Evolutionary conservation across 2,888 invertebrate species (phyloP).

Genomic region (Hemistola chrysoprasaria): DNA sequence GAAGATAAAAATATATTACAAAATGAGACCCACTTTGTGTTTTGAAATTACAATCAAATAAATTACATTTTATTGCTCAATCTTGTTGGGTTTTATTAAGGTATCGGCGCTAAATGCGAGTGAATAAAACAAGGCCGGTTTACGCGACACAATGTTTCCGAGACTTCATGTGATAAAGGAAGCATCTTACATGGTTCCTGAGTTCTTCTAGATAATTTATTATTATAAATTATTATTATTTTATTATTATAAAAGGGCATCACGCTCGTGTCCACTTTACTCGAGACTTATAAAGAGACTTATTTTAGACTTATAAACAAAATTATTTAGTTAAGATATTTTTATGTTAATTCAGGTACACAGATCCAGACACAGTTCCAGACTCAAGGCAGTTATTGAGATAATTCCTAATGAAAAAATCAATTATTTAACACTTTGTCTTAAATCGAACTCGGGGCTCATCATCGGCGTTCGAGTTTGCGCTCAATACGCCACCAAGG

Average conservation of each 20-base stretch:
- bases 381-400: no score
- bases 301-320: no score
- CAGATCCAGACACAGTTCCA: no score
- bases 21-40: constrained; percentile 80
- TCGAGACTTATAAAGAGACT: not conserved
- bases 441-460: no score
- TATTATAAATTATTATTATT: no score
- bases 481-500: no score
- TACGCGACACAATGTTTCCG: constrained; percentile 71
- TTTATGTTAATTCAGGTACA: no score
- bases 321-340: no score
- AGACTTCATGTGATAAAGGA: constrained; percentile 59
- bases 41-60: constrained; percentile 82
- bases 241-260: no score
- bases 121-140: constrained; percentile 78
- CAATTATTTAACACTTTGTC: no score
- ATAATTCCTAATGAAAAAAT: no score
- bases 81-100: constrained; percentile 82
- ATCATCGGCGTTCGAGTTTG: no score
- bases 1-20: constrained; percentile 80
- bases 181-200: constrained; percentile 67
- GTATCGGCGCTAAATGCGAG: constrained; percentile 76
- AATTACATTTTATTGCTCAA: constrained; percentile 83
- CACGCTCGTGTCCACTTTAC: constrained; percentile 53
- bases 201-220: constrained; percentile 62